These are phyloP conservation scores for Acanthis flammea DNA, from an alignment of 2,797 vertebrate species.

Conservation along the genomic window DNA sequence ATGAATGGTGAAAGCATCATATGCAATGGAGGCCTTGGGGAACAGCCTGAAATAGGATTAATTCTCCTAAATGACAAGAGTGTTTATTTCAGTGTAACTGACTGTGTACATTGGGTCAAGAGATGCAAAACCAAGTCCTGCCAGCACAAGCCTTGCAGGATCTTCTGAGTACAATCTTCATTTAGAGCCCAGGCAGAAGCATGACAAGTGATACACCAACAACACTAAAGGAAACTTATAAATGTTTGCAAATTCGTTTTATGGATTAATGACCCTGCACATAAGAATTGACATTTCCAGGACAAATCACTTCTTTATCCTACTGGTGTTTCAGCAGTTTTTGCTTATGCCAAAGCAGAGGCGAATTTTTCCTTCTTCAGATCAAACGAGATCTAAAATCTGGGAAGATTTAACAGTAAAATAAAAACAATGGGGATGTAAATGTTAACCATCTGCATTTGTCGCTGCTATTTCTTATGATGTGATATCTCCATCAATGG, in stretches of 20 bases:
- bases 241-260: constrained; percentile 40
- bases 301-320: constrained; percentile 58
- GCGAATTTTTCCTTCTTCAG: constrained; percentile 68
- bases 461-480: constrained; percentile 64
- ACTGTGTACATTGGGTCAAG: background rate
- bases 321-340: constrained; percentile 54
- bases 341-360: constrained; percentile 60
- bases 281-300: constrained; percentile 62
- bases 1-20: background rate
- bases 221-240: constrained; percentile 27
- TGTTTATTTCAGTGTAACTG: constrained; percentile 11
- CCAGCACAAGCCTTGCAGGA: background rate
- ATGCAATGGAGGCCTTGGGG: background rate
- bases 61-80: constrained; percentile 9
- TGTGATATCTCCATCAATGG: constrained; percentile 61
- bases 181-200: background rate
- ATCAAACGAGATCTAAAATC: constrained; percentile 77
- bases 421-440: constrained; percentile 74
- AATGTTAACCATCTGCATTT: constrained; percentile 78
- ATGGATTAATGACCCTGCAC: constrained; percentile 64
- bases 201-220: constrained; percentile 11
- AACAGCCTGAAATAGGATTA: constrained; percentile 30
- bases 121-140: background rate
- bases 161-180: background rate
- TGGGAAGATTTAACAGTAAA: constrained; percentile 79